phyloP scores from a whole-genome alignment of 2,888 invertebrate species.

The Leuctra nigra region DNA sequence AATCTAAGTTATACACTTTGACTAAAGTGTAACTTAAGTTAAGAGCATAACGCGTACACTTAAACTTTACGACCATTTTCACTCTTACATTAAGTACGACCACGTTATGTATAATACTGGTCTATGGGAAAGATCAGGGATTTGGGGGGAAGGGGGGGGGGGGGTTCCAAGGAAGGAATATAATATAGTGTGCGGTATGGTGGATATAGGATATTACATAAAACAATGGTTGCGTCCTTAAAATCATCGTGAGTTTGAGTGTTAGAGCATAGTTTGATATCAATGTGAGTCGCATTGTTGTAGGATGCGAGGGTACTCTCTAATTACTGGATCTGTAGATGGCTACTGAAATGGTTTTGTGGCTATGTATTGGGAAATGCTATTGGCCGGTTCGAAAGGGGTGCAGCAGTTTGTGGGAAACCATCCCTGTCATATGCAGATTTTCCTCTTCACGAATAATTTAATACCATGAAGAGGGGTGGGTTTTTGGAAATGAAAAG shows the following conservation, averaged over 20 bases:
- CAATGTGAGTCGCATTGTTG: no score
- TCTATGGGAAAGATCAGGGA: background rate
- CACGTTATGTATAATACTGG: no score
- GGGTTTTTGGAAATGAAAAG: conserved; percentile 14
- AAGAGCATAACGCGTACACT: conserved; percentile 8
- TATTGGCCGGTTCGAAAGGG: conserved; percentile 11
- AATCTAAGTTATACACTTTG: conserved; percentile 8
- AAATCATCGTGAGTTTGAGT: no score
- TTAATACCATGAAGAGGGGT: conserved; percentile 20
- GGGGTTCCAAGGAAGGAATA: background rate
- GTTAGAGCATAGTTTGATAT: no score
- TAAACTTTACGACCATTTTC: conserved; percentile 12
- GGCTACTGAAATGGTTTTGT: conserved; percentile 5
- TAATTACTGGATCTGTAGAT: no score
- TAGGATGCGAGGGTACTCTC: no score
- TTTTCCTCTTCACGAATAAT: conserved; percentile 21
- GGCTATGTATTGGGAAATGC: conserved; percentile 11
- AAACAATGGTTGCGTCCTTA: no score
- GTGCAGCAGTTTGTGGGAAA: conserved; percentile 1
- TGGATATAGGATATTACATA: no score
- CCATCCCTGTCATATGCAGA: conserved; percentile 23
- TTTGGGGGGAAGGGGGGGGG: background rate
- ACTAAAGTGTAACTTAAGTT: conserved; percentile 7
- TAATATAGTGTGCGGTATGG: no score
- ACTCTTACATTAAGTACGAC: conserved; percentile 13